A percentile compares a stretch with the other conserved stretches of the same genome.
Conservation (phyloP, 2,888 invertebrate species). For the Homarus gammarus region DNA sequence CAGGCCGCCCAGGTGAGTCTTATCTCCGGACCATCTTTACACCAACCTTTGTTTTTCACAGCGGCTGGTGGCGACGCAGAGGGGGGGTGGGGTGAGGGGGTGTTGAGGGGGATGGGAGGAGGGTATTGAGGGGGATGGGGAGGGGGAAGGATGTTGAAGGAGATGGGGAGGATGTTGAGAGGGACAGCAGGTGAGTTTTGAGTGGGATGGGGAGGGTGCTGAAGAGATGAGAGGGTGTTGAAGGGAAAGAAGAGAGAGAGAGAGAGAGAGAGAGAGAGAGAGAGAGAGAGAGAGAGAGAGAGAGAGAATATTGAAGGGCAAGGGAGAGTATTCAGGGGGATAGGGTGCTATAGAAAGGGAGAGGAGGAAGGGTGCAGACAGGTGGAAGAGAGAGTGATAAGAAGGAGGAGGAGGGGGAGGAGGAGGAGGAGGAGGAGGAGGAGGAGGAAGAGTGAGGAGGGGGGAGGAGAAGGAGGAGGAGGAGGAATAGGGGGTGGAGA, state of each 20-base stretch:
- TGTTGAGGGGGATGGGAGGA: constrained; percentile 22
- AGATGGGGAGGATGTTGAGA: not conserved
- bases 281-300: not conserved
- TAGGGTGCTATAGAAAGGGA: too few relatives aligned
- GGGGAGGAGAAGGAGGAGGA: too few relatives aligned
- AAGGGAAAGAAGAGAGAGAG: not conserved
- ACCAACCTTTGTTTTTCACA: constrained; percentile 70
- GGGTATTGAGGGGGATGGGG: not conserved
- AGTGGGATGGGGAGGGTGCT: not conserved
- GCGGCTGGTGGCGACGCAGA: constrained; percentile 56
- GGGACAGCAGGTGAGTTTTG: too few relatives aligned
- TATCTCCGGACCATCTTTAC: constrained; percentile 65
- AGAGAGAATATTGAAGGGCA: not conserved
- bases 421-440: too few relatives aligned
- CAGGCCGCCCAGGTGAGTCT: constrained; percentile 56
- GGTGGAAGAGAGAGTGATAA: too few relatives aligned
- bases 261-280: not conserved
- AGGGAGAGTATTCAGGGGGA: too few relatives aligned
- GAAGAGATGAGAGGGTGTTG: not conserved
- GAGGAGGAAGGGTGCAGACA: too few relatives aligned
- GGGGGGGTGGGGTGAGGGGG: not conserved
- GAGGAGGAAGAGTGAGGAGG: too few relatives aligned
- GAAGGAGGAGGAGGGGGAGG: too few relatives aligned
- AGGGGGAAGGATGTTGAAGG: not conserved
- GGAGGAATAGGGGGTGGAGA: too few relatives aligned